Evolutionary conservation across 2,113 vertebrate genomes (phyloP), one percentile per base, ranked within the genome.

Genomic region (Pterocles orientalis): DNA sequence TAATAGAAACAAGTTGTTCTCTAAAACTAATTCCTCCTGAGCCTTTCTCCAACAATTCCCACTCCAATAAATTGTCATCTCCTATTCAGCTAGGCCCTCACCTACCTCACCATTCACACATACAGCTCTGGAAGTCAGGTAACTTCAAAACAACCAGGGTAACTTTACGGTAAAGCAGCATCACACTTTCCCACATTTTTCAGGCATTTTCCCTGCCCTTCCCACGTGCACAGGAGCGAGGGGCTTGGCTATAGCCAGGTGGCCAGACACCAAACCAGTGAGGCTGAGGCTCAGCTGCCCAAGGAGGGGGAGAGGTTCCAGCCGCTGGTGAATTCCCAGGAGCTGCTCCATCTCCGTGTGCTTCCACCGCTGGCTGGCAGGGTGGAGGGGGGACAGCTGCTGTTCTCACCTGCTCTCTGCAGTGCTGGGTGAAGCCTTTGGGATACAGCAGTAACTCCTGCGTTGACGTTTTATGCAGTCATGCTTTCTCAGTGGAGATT

Each of bases 391-490:
- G 7, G 26, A 45, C 12, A 3, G 2, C 10, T 29, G 47, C 41
- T 33, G 10, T 28, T 14, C 7, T 11, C 18, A 25, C 24, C 28
- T 3, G 4, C 26, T 14, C 17, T 29, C 26, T 58, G 12, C 41
- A 54, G 25, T 2, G 8, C 47, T 23, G 7, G 14, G 61, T 7
- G 28, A 83, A 39, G 36, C 43, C 29, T 34, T 47, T 12, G 29
- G 43, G 34, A 71, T 23, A 25, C 45, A 33, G 3, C 48, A 61
- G 20, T 7, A 41, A 16, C 10, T 28, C 60, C 41, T 18, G 2
- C 2, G 2, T 4, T 21, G 18, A 9, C 1, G 1, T 26, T 41
- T 34, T 9, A 47, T 3, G 6, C 14, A n/a, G 24, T 24, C 12
- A 9, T 4, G 13, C 7, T 45, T 47, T 41, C 73, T 12, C 54